phyloP scores from a whole-genome alignment of 2,888 invertebrate species.

The Drosophila neoperkinsi region DNA sequence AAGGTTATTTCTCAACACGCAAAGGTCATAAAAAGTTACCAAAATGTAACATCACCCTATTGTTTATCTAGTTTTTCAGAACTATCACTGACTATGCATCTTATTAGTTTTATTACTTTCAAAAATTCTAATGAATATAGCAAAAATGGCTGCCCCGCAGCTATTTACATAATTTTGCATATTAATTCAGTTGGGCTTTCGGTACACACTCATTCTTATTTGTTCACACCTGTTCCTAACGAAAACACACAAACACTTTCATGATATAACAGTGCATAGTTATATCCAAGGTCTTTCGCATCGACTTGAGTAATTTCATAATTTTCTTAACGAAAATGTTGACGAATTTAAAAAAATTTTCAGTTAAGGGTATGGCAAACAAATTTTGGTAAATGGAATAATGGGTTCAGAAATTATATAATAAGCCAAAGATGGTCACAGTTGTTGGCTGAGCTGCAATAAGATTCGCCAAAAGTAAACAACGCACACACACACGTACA shows the following conservation, averaged over 20 bases:
- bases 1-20: background rate
- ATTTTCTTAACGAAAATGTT: slow-evolving; percentile 53
- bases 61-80: background rate
- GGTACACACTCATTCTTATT: slow-evolving; percentile 12
- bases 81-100: slow-evolving; percentile 5
- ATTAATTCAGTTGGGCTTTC: slow-evolving; percentile 8
- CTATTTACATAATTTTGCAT: slow-evolving; percentile 12
- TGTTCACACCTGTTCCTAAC: slow-evolving; percentile 13
- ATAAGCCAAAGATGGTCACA: slow-evolving; percentile 64
- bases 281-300: slow-evolving; percentile 57
- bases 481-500: slow-evolving; percentile 27
- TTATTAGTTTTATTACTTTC: slow-evolving; percentile 4
- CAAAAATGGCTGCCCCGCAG: background rate
- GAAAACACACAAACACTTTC: slow-evolving; percentile 9
- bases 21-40: background rate
- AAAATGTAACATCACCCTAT: background rate
- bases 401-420: slow-evolving; percentile 70
- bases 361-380: slow-evolving; percentile 43
- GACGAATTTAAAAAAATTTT: slow-evolving; percentile 68
- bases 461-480: slow-evolving; percentile 51
- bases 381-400: slow-evolving; percentile 69
- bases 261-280: slow-evolving; percentile 41
- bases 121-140: slow-evolving; percentile 5
- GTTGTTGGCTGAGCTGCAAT: slow-evolving; percentile 62
- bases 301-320: slow-evolving; percentile 48